phyloP scores from a whole-genome alignment of 64 coral and sea anemone species.

The Montipora foliosa region DNA sequence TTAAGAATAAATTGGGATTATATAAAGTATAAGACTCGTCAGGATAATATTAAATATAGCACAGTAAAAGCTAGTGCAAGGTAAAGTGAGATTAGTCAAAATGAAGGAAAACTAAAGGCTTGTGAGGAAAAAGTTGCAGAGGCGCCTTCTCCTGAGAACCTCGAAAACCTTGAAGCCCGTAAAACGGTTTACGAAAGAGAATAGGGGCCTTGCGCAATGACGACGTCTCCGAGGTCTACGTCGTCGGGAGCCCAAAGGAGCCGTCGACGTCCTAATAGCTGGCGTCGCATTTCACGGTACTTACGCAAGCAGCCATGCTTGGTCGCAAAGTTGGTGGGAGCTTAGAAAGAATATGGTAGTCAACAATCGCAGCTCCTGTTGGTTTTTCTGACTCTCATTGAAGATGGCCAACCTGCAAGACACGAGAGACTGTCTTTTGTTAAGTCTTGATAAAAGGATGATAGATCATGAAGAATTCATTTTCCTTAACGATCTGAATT shows the following conservation, averaged over 20 bases:
- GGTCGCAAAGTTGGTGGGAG: background rate
- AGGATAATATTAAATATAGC: background rate
- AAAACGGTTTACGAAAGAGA: too few relatives aligned
- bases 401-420: background rate
- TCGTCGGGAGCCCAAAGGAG: background rate
- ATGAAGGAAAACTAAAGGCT: background rate
- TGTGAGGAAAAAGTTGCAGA: background rate
- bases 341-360: conserved; percentile 3
- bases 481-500: background rate
- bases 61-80: background rate
- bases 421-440: background rate
- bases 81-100: background rate
- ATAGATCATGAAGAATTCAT: background rate
- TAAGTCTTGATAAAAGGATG: background rate
- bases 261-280: background rate
- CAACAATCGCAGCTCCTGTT: background rate
- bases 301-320: background rate
- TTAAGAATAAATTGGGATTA: too few relatives aligned
- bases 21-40: too few relatives aligned
- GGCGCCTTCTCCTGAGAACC: background rate
- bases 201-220: background rate
- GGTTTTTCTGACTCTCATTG: background rate
- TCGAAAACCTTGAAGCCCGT: too few relatives aligned
- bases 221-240: background rate
- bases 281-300: background rate